These are phyloP conservation scores for Orestias chungarensis DNA, from an alignment of 2,797 vertebrate genomes.

Conservation along the genomic window DNA sequence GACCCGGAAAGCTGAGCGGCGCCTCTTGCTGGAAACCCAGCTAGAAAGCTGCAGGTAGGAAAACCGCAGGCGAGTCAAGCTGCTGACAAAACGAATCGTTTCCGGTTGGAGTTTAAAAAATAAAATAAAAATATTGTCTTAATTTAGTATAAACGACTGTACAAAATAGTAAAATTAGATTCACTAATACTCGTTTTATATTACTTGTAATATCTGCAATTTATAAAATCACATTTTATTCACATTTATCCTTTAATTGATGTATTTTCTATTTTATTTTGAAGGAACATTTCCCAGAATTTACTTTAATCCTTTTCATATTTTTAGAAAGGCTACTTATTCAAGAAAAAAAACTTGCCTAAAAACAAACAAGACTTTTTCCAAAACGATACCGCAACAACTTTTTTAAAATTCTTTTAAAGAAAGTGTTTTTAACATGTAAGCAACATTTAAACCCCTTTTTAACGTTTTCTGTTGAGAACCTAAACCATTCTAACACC, in stretches of 20 bases:
- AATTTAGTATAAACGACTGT: background rate
- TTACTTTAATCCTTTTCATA: no score
- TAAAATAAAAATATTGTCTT: conserved; percentile 17
- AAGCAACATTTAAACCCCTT: background rate
- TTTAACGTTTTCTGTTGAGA: background rate
- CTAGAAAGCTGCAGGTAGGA: conserved; percentile 65
- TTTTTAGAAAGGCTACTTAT: no score
- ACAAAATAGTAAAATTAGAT: no score
- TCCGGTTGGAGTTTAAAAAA: conserved; percentile 29
- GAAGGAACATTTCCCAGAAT: conserved; percentile 2
- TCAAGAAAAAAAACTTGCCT: no score
- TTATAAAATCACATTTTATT: background rate
- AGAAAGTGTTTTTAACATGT: background rate
- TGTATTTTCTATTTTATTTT: conserved; percentile 36
- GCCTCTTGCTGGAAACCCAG: background rate
- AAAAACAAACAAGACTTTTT: no score
- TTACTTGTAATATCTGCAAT: no score
- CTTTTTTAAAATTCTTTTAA: no score
- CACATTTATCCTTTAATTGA: background rate
- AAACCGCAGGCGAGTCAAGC: background rate
- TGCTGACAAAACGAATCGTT: fast-evolving
- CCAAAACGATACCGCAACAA: no score
- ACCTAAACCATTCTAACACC: background rate
- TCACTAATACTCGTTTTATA: no score
- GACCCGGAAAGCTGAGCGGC: background rate